Percentiles rank a stretch among this genome's conserved stretches.
phyloP scores from a whole-genome alignment of 92 coral and sea anemone genomes.

The Epizoanthus fatuus region DNA sequence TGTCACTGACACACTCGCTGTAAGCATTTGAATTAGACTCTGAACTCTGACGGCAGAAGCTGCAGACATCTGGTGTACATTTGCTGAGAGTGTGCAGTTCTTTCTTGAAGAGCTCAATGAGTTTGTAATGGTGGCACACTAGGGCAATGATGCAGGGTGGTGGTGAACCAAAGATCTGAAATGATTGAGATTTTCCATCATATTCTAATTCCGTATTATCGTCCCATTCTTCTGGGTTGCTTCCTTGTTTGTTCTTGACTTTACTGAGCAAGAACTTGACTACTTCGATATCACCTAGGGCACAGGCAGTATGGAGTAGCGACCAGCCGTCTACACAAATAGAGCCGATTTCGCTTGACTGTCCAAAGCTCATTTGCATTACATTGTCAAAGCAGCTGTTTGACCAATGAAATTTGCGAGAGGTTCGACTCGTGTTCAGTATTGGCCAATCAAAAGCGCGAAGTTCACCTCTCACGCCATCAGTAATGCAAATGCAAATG shows the following conservation, averaged over 20 bases:
- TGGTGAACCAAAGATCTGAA: background rate
- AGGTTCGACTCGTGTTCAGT: too few relatives aligned
- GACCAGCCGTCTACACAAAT: background rate
- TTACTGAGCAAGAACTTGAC: background rate
- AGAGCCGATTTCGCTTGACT: too few relatives aligned
- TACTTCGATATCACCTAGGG: background rate
- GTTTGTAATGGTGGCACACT: constrained; percentile 1
- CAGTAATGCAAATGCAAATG: too few relatives aligned
- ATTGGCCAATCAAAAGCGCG: too few relatives aligned
- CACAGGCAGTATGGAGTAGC: constrained; percentile 5
- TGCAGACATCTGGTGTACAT: background rate
- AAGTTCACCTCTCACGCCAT: too few relatives aligned
- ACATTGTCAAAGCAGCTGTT: too few relatives aligned
- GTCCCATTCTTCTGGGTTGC: background rate
- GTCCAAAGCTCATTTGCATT: too few relatives aligned
- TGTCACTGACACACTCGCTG: too few relatives aligned
- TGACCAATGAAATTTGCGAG: too few relatives aligned
- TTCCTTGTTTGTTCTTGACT: background rate
- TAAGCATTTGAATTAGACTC: too few relatives aligned
- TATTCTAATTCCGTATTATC: background rate
- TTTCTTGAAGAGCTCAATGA: background rate
- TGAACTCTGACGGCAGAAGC: background rate
- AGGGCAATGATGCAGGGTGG: constrained; percentile 1
- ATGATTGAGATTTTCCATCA: background rate
- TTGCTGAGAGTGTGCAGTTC: background rate